Conservation (phyloP, 2,113 vertebrate genomes). For the Anguilla japonica region DNA sequence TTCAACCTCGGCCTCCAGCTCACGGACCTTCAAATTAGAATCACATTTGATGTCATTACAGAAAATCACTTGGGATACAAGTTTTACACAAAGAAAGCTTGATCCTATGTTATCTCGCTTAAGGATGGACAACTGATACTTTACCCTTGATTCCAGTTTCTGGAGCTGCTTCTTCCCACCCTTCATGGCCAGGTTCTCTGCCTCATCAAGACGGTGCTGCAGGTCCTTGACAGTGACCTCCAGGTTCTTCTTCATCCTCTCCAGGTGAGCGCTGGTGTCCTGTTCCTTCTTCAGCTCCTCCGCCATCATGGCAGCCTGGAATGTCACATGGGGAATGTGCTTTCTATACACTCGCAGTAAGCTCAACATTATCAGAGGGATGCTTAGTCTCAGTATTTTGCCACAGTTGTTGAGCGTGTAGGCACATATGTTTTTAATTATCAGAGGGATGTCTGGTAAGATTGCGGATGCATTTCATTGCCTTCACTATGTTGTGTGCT, state of each 20-base stretch:
- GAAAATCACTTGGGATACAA: neutral
- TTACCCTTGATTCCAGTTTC: constrained; percentile 70
- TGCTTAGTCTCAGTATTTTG: no score
- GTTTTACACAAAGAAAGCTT: neutral
- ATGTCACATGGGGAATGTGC: neutral
- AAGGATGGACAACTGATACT: neutral
- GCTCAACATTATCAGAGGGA: neutral
- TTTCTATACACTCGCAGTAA: no score
- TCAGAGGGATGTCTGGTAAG: neutral
- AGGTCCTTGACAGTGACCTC: constrained; percentile 76
- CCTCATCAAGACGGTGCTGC: constrained; percentile 73
- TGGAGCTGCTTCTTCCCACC: constrained; percentile 77
- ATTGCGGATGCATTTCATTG: neutral
- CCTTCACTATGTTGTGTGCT: neutral
- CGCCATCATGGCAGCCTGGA: constrained; percentile 81
- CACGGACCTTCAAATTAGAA: constrained; percentile 43
- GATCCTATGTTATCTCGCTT: no score
- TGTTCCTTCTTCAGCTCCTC: constrained; percentile 90
- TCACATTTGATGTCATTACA: neutral
- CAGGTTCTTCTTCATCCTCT: constrained; percentile 96
- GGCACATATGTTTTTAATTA: no score
- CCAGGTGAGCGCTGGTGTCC: constrained; percentile 85
- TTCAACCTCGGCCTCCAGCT: constrained; percentile 67
- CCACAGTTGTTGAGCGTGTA: no score
- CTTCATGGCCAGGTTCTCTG: constrained; percentile 75